Evolutionary conservation across 2,888 invertebrate genomes (phyloP).

Genomic region (Epicampocera succincta): DNA sequence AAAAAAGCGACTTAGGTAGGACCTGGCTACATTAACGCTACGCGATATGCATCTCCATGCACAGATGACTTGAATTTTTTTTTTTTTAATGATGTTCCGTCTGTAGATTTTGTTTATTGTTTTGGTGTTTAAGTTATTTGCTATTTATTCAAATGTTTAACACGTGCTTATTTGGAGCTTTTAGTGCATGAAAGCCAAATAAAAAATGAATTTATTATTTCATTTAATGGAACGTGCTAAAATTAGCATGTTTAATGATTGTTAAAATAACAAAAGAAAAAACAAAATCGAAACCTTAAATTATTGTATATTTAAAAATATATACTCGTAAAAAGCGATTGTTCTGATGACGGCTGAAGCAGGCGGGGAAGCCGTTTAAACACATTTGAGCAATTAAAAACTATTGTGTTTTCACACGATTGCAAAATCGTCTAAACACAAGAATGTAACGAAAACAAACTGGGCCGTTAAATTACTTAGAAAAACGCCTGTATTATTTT

Average conservation of each 20-base stretch:
- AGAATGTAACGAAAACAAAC: neutral
- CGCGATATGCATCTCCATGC: too few species aligned
- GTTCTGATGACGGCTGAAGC: neutral
- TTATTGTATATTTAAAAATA: conserved; percentile 39
- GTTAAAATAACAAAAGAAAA: neutral
- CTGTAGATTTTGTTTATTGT: too few species aligned
- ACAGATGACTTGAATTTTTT: too few species aligned
- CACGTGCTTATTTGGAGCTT: neutral
- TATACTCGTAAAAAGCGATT: neutral
- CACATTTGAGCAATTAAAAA: conserved; percentile 6
- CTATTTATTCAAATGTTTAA: conserved; percentile 5
- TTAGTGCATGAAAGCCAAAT: neutral
- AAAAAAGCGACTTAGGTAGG: too few species aligned
- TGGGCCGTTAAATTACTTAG: conserved; percentile 24
- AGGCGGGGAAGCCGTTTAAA: neutral
- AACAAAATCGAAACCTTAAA: conserved; percentile 13
- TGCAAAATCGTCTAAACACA: conserved; percentile 25
- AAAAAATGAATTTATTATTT: conserved; percentile 18
- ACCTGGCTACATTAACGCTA: too few species aligned
- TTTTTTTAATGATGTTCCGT: too few species aligned
- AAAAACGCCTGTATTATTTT: neutral
- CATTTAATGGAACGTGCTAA: conserved; percentile 50
- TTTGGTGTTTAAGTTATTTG: neutral
- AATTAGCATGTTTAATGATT: conserved; percentile 49
- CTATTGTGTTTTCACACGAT: conserved; percentile 26